Percentiles rank a stretch among this genome's conserved stretches.
Conservation (phyloP, 2,113 vertebrate species). For the Paralichthys olivaceus region DNA sequence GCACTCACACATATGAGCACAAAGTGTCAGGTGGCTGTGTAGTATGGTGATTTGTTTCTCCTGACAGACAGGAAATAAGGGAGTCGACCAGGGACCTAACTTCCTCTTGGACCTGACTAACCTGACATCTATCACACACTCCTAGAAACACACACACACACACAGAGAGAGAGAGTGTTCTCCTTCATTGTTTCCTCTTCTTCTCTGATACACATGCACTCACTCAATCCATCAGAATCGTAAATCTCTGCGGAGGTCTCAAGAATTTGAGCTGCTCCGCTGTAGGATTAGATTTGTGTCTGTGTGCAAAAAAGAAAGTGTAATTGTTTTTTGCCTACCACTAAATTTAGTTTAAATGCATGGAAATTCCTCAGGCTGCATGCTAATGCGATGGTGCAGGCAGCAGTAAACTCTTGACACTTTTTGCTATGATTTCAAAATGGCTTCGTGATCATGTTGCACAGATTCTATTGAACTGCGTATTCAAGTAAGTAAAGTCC, state of each 20-base stretch:
- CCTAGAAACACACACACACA: conserved; percentile 4
- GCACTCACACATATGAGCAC: not conserved
- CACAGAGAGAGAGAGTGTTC: conserved; percentile 3
- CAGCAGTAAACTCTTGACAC: not conserved
- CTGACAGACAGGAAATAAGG: conserved; percentile 76
- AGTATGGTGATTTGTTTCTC: conserved; percentile 63
- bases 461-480: not conserved
- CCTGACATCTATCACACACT: conserved; percentile 63
- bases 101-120: conserved; percentile 68
- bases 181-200: not conserved
- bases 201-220: conserved; percentile 18
- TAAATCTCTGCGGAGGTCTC: conserved; percentile 26
- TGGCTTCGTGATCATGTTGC: not conserved
- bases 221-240: conserved; percentile 11
- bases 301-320: conserved; percentile 10
- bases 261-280: conserved; percentile 10
- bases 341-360: conserved; percentile 17
- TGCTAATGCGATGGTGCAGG: not conserved
- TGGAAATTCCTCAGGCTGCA: conserved; percentile 6
- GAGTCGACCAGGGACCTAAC: conserved; percentile 67
- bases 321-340: conserved; percentile 7
- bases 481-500: no score
- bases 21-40: conserved; percentile 49
- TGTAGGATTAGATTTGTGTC: conserved; percentile 36
- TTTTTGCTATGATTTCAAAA: not conserved